These are phyloP conservation scores for Cybosia mesomella DNA, from an alignment of 2,888 invertebrate species.

Conservation along the genomic window DNA sequence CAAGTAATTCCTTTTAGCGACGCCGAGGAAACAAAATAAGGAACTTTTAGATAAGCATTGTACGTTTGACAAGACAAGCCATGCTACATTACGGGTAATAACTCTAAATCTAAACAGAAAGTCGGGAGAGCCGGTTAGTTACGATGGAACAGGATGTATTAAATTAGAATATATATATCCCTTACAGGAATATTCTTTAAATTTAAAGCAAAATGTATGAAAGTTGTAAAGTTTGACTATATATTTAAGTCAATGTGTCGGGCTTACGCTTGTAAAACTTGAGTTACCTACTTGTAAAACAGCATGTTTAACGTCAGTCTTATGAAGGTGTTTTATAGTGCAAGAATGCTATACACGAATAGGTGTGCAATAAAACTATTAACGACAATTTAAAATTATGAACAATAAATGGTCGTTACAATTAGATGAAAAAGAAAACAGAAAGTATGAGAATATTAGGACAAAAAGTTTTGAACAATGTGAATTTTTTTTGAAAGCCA, in stretches of 20 bases:
- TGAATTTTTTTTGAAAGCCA: not conserved
- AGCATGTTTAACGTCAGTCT: conserved; percentile 41
- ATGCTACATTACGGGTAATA: conserved; percentile 78
- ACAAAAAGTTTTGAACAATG: not conserved
- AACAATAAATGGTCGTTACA: not conserved
- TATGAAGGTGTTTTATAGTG: conserved; percentile 32
- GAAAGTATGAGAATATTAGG: not conserved
- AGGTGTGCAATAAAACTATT: conserved; percentile 27
- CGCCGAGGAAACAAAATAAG: conserved; percentile 77
- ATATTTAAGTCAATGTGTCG: conserved; percentile 47
- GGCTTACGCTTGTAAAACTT: conserved; percentile 44
- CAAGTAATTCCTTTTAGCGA: conserved; percentile 86
- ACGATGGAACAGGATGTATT: conserved; percentile 72
- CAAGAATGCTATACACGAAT: conserved; percentile 25
- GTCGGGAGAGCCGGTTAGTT: conserved; percentile 63
- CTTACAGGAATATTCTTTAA: conserved; percentile 48
- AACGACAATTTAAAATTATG: not conserved
- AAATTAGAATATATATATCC: conserved; percentile 72
- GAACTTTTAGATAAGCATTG: conserved; percentile 82
- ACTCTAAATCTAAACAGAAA: conserved; percentile 69
- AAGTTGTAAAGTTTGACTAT: conserved; percentile 51
- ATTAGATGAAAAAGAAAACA: not conserved
- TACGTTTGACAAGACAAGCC: conserved; percentile 64
- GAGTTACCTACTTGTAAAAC: conserved; percentile 50
- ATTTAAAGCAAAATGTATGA: conserved; percentile 50